Evolutionary conservation across 2,113 vertebrate genomes (phyloP).

Genomic region (Anarrhichthys ocellatus): DNA sequence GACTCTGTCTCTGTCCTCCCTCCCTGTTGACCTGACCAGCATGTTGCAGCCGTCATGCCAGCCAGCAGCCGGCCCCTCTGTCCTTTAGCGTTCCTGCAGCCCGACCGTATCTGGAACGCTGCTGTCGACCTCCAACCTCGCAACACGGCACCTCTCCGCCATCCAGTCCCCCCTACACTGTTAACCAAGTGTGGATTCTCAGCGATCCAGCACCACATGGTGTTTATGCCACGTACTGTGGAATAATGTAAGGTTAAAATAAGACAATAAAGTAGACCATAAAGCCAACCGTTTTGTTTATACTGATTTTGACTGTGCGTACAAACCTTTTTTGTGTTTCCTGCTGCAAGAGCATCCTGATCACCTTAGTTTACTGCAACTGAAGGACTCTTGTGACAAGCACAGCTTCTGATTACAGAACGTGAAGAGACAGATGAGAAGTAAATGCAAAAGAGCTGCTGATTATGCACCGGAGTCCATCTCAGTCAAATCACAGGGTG

Average conservation of each 20-base stretch:
- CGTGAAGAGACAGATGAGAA: background rate
- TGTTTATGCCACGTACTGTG: background rate
- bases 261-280: background rate
- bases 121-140: conserved; percentile 46
- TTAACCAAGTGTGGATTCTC: conserved; percentile 6
- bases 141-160: conserved; percentile 60
- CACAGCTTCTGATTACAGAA: conserved; percentile 8
- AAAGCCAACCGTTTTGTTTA: background rate
- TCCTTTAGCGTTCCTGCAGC: conserved; percentile 58
- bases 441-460: conserved; percentile 26
- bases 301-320: background rate
- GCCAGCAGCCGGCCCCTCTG: conserved; percentile 64
- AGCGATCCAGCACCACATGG: background rate
- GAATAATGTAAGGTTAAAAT: background rate
- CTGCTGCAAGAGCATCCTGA: background rate
- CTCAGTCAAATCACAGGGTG: background rate
- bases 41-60: conserved; percentile 61
- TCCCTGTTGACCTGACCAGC: conserved; percentile 72
- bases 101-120: conserved; percentile 51
- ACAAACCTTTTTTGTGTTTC: background rate
- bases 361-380: background rate
- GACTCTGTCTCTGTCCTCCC: conserved; percentile 29
- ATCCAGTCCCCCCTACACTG: background rate
- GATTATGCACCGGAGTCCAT: conserved; percentile 9
- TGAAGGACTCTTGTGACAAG: background rate